Conservation (phyloP, 1,140 invertebrate genomes). For the Drosophila punjabiensis region DNA sequence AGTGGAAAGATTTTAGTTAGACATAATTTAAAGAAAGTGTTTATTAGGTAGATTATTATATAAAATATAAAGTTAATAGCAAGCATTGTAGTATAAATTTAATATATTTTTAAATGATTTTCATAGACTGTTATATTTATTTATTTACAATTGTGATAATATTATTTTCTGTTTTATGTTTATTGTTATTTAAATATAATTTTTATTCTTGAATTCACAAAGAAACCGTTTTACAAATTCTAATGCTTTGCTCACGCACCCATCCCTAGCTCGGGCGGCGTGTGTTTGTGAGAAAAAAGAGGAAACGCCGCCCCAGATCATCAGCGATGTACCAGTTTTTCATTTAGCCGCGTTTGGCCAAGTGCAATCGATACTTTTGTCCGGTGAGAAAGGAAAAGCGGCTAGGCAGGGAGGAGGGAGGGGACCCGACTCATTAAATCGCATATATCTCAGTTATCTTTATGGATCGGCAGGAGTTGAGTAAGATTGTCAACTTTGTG, state of each 20-base stretch:
- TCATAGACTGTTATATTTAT: too few relatives aligned
- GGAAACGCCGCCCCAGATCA: constrained; percentile 36
- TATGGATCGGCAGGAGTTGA: constrained; percentile 74
- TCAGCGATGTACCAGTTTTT: constrained; percentile 64
- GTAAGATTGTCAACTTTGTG: constrained; percentile 77
- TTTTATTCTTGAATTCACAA: too few relatives aligned
- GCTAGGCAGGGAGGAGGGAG: background rate
- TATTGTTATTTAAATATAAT: too few relatives aligned
- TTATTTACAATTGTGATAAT: too few relatives aligned
- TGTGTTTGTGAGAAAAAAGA: constrained; percentile 51
- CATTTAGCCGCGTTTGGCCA: constrained; percentile 64
- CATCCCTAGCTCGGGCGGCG: constrained; percentile 37
- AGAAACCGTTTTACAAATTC: background rate
- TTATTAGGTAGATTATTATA: too few relatives aligned
- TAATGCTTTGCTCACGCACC: constrained; percentile 18
- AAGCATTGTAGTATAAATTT: too few relatives aligned
- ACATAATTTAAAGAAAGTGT: background rate
- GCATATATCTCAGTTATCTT: constrained; percentile 79
- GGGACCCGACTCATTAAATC: constrained; percentile 62
- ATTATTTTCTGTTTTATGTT: too few relatives aligned
- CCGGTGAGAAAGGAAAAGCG: constrained; percentile 32
- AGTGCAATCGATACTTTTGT: constrained; percentile 80
- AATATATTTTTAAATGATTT: too few relatives aligned
- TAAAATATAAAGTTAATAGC: too few relatives aligned
- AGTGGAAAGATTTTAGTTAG: background rate